phyloP scores from a whole-genome alignment of 2,113 vertebrate species.

The Sisor rabdophorus region DNA sequence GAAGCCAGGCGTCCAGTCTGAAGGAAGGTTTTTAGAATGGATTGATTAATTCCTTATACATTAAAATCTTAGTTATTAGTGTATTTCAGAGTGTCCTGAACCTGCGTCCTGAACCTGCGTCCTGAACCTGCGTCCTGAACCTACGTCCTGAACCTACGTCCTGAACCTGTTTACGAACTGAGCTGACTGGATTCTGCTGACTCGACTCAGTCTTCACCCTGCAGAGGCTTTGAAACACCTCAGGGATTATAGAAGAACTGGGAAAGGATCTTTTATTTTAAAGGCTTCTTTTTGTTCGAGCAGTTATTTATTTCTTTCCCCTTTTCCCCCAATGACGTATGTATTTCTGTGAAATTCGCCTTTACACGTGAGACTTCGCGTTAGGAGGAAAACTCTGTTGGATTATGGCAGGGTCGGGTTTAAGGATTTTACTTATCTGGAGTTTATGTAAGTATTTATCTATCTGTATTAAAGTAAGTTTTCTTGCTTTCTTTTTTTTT shows the following conservation, averaged over 20 bases:
- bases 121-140: neutral
- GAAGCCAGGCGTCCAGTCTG: neutral
- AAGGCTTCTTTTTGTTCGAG: neutral
- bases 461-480: neutral
- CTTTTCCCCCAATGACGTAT: neutral
- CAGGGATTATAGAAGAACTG: neutral
- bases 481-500: neutral
- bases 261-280: neutral
- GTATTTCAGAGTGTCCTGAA: neutral
- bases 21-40: neutral
- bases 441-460: slow-evolving; percentile 30
- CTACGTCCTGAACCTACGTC: neutral
- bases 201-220: neutral
- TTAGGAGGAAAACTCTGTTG: neutral
- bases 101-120: neutral
- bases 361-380: neutral
- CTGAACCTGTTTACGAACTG: neutral
- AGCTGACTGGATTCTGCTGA: neutral
- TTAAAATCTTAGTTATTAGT: neutral
- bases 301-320: neutral
- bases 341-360: neutral
- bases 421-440: slow-evolving; percentile 26
- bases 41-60: neutral
- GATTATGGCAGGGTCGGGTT: slow-evolving; percentile 21
- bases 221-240: neutral